phyloP scores from a whole-genome alignment of 2,113 vertebrate genomes.

The Rhabdornis inornatus region DNA sequence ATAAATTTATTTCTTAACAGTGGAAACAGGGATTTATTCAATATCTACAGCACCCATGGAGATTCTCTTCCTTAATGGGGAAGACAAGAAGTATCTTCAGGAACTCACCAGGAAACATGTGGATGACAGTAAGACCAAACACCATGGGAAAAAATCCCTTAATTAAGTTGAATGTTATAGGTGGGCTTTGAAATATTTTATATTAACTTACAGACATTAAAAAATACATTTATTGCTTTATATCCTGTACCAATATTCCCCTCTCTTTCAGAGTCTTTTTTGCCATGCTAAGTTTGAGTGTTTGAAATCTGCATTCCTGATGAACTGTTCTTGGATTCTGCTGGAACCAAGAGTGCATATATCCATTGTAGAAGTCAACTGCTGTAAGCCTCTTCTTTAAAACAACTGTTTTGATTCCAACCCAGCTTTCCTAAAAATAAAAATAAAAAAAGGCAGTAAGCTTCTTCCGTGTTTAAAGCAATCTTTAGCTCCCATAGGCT shows the following conservation, averaged over 20 bases:
- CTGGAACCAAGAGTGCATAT: constrained; percentile 82
- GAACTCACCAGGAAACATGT: not conserved
- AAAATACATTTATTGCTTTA: not conserved
- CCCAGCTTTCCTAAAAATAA: constrained; percentile 84
- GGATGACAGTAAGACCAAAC: not conserved
- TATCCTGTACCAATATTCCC: constrained; percentile 8
- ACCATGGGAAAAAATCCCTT: not conserved
- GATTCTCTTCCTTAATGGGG: not conserved
- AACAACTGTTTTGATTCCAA: constrained; percentile 80
- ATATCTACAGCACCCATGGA: not conserved
- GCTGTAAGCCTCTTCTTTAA: constrained; percentile 88
- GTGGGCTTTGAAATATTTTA: not conserved
- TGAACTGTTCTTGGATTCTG: not conserved
- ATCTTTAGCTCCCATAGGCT: not conserved
- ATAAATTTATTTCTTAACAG: constrained; percentile 38
- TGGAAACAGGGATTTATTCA: not conserved
- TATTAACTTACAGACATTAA: not conserved
- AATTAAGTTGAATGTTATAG: not conserved
- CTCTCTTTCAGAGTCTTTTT: constrained; percentile 39
- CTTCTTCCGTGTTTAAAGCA: not conserved
- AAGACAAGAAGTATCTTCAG: not conserved
- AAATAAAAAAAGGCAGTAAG: not conserved
- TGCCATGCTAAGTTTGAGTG: constrained; percentile 45
- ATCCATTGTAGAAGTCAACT: constrained; percentile 93
- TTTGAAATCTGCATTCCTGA: constrained; percentile 77